Evolutionary conservation across 1,140 invertebrate species (phyloP).

Genomic region (Pseudomyrmex dendroicus): DNA sequence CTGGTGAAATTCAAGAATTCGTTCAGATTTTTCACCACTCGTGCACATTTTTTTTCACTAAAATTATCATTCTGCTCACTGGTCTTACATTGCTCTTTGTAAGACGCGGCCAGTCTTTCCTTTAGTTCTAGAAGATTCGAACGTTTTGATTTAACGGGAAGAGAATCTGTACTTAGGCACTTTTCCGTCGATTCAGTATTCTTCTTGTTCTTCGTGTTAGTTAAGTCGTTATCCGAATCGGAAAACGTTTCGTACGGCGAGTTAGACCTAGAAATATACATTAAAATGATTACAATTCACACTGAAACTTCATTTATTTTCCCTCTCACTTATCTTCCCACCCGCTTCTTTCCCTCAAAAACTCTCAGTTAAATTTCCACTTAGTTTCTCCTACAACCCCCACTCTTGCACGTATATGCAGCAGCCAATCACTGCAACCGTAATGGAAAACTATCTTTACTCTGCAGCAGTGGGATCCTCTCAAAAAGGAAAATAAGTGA

Average conservation of each 20-base stretch:
- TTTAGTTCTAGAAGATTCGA: conserved; percentile 73
- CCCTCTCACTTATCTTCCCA: no score
- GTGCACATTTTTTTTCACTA: conserved; percentile 80
- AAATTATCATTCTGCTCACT: conserved; percentile 63
- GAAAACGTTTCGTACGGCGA: conserved; percentile 71
- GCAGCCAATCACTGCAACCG: no score
- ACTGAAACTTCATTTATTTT: no score
- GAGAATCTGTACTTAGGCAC: conserved; percentile 78
- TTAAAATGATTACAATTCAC: background rate
- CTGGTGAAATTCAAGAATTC: conserved; percentile 92
- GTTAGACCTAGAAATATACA: conserved; percentile 63
- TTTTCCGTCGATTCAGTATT: conserved; percentile 79
- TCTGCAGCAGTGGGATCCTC: no score
- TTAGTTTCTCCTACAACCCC: no score
- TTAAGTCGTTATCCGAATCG: conserved; percentile 76
- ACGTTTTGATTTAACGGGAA: conserved; percentile 73
- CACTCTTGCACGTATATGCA: no score
- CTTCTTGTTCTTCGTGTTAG: conserved; percentile 76
- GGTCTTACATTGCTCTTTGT: conserved; percentile 71
- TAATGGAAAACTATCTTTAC: no score
- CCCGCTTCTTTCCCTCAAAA: no score
- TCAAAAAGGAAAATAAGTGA: no score
- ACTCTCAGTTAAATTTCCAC: no score
- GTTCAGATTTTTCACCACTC: conserved; percentile 92
- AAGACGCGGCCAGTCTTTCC: conserved; percentile 66